phyloP scores from a whole-genome alignment of 2,888 invertebrate genomes.

The Pheosia tremula region DNA sequence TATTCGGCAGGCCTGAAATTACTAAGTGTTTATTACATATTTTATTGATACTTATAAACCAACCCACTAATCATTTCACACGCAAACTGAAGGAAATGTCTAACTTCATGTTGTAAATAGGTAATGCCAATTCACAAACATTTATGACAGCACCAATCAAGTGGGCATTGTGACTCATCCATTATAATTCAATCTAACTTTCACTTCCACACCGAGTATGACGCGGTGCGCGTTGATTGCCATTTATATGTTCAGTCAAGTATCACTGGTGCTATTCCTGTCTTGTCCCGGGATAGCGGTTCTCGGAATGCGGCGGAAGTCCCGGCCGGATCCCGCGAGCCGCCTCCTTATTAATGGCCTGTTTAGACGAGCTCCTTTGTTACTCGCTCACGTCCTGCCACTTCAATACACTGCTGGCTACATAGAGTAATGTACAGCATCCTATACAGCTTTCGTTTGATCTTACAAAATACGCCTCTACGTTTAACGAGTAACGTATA shows the following conservation, averaged over 20 bases:
- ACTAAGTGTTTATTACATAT: no score
- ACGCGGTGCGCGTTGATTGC: conserved; percentile 47
- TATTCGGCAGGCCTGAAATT: no score
- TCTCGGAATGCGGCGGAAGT: conserved; percentile 81
- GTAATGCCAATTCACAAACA: background rate
- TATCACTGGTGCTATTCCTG: conserved; percentile 73
- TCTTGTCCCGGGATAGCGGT: conserved; percentile 74
- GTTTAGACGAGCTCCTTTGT: conserved; percentile 82
- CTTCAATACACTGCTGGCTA: conserved; percentile 52
- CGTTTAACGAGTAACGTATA: conserved; percentile 48
- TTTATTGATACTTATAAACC: no score
- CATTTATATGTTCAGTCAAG: conserved; percentile 58
- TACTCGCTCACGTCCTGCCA: conserved; percentile 77
- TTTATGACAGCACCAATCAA: background rate
- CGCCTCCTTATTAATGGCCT: conserved; percentile 83
- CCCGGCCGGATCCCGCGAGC: conserved; percentile 70
- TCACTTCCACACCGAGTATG: conserved; percentile 22
- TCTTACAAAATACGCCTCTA: conserved; percentile 16
- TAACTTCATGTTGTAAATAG: background rate
- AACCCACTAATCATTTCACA: no score
- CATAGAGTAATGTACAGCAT: conserved; percentile 38
- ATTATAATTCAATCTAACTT: conserved; percentile 10
- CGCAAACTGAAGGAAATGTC: no score
- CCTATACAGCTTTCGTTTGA: conserved; percentile 32
- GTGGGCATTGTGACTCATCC: background rate